Evolutionary conservation across 2,797 vertebrate genomes (phyloP), one percentile per base, ranked within the genome.

Genomic region (Amazonetta brasiliensis): DNA sequence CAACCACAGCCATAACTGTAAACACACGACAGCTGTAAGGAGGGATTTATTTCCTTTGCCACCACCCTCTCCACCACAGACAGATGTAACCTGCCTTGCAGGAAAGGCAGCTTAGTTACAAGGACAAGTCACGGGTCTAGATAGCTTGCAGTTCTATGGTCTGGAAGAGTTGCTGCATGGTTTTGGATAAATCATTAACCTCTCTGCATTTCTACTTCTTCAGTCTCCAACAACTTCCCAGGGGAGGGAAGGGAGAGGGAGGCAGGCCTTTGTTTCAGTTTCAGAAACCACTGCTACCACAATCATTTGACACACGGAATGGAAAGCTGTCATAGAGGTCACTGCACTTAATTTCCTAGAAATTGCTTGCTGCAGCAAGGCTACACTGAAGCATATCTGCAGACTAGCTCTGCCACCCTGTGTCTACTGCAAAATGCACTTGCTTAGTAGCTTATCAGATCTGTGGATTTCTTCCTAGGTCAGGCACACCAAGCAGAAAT

Each of bases 381-480:
- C 25, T 41, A 20, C 12, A 4, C 55, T 28, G 52, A 58, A 67
- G n/a, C 48, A 1, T 5, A 79, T 62, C 59, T n/a, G 35, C 52
- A 87, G 62, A 19, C 17, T 31, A 23, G 46, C n/a, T 87, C 91
- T 94, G 92, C 96, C 96, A 93, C 84, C 87, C 84, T 48, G 81
- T 76, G 93, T 58, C 88, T 84, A 68, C 76, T 68, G 33, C 44
- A 50, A 25, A 35, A 82, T 17, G 17, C 21, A 64, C 31, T 26
- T 62, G 55, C 41, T 43, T 17, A 21, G 18, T 5, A 33, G 7
- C 17, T 54, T 59, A 44, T 23, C n/a, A 46, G 30, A 71, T 2
- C 56, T 2, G 33, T 1, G 1, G 33, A 3, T 25, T 58, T 64
- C 37, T 20, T 85, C 35, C 63, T 23, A 66, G 25, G 31, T 68